Conservation (phyloP, 1,140 invertebrate genomes). For the Drosophila sturtevanti region DNA sequence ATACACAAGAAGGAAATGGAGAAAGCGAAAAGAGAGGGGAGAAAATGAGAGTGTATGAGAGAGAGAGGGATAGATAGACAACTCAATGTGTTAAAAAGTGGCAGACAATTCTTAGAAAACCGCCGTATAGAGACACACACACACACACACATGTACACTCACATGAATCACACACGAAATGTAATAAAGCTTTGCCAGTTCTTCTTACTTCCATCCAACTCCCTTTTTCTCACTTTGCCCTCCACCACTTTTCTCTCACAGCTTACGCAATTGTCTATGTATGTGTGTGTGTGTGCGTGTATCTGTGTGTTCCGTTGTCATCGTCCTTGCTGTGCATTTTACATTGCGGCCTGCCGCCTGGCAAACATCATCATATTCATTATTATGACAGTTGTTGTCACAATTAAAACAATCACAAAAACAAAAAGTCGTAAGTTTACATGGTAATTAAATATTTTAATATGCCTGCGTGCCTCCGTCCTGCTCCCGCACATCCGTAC, state of each 20-base stretch:
- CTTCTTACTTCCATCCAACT: conserved; percentile 7
- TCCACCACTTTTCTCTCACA: neutral
- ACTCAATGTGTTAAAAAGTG: conserved; percentile 68
- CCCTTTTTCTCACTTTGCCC: neutral
- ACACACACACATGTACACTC: conserved; percentile 30
- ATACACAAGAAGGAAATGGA: neutral
- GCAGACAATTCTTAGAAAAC: conserved; percentile 74
- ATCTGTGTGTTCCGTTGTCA: neutral
- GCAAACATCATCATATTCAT: conserved; percentile 80
- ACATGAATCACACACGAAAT: conserved; percentile 62
- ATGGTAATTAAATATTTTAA: conserved; percentile 82
- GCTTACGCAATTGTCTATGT: conserved; percentile 37
- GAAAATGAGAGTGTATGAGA: neutral
- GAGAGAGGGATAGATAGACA: conserved; percentile 35
- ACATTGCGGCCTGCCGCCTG: conserved; percentile 37
- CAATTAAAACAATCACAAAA: conserved; percentile 81
- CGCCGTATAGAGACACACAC: conserved; percentile 38
- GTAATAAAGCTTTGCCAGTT: conserved; percentile 71
- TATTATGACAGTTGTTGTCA: conserved; percentile 81
- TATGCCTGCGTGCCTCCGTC: conserved; percentile 58
- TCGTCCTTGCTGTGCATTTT: conserved; percentile 37
- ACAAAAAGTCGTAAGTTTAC: conserved; percentile 80
- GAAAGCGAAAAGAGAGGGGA: neutral
- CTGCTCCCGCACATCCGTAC: neutral
- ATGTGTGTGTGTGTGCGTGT: conserved; percentile 36